These are phyloP conservation scores for Parapsyche elsis DNA, from an alignment of 1,140 invertebrate genomes.

Conservation along the genomic window DNA sequence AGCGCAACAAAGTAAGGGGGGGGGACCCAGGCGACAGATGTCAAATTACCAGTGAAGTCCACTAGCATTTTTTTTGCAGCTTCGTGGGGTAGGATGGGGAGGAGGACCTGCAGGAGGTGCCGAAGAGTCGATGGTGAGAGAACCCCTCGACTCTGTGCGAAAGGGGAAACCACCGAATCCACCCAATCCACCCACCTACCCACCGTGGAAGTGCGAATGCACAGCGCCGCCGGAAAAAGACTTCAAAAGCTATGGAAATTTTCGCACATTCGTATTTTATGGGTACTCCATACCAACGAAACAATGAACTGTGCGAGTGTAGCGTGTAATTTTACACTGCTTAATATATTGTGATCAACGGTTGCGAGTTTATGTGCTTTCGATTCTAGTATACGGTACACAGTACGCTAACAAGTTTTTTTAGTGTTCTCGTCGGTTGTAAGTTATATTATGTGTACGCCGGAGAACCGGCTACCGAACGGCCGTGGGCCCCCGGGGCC, in stretches of 20 bases:
- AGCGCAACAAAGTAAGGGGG: slow-evolving; percentile 17
- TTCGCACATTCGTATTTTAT: neutral
- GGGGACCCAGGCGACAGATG: slow-evolving; percentile 27
- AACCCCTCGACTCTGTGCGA: neutral
- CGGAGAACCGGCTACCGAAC: slow-evolving; percentile 50
- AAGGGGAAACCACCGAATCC: slow-evolving; percentile 9
- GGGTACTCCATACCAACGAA: neutral
- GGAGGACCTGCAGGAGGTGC: neutral
- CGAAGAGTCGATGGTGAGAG: too few relatives aligned
- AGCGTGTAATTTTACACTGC: too few relatives aligned
- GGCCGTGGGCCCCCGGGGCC: slow-evolving; percentile 41
- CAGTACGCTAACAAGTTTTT: slow-evolving; percentile 37
- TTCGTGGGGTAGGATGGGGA: neutral
- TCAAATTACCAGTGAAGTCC: slow-evolving; percentile 52
- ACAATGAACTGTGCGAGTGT: too few relatives aligned
- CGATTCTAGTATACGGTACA: neutral
- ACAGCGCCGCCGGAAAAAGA: slow-evolving; percentile 13
- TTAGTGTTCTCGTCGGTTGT: neutral
- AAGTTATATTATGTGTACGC: slow-evolving; percentile 10
- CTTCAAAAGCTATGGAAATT: slow-evolving; percentile 51
- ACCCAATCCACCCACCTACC: neutral
- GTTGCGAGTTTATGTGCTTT: neutral
- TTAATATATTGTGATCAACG: too few relatives aligned
- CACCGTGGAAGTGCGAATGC: slow-evolving; percentile 12
- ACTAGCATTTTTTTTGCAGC: slow-evolving; percentile 41